Evolutionary conservation across 2,113 vertebrate genomes (phyloP), one percentile per base, ranked within the genome.

Genomic region (Hassar affinis): DNA sequence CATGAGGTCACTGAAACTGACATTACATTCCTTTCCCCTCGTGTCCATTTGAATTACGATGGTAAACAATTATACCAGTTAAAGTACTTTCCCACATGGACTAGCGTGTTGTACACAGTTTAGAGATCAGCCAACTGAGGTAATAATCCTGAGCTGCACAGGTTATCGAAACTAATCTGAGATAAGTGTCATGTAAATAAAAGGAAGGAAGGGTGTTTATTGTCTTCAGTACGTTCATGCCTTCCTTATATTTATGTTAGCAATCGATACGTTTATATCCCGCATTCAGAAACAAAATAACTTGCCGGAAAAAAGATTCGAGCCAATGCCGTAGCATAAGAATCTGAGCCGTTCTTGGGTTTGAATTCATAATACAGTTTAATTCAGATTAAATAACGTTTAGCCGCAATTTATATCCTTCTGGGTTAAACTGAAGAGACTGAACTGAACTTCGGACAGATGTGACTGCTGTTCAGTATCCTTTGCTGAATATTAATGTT

Each of bases 1-100:
- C 94, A 92, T 95, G 95, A 97, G 95, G 94, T 94, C 95, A 96
- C 95, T 93, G n/a, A 94, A 97, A 97, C 96, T 97, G 92, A 93
- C 94, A 94, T 96, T 95, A 95, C 94, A 96, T 91, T 95, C 94
- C 93, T 95, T 97, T 95, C 94, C 94, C 93, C 95, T 91, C 89
- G 92, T 94, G 95, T 96, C 95, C 93, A 90, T 78, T 94, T 96
- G 95, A 96, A 95, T 97, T 97, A 96, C 93, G 87, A 88, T 92
- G 88, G 91, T 93, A 93, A 95, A 96, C 93, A 94, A 93, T 96
- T 95, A 93, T 95, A 94, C 92, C 92, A 94, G 92, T 91, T 95
- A 94, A 96, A 96, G 93, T 93, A 91, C 95, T 96, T 94, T 95
- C 94, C 94, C 95, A 93, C 94, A 95, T 94, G 93, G 92, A 92